These are phyloP conservation scores for Galbula dea DNA, from an alignment of 2,113 vertebrate species.

Conservation along the genomic window DNA sequence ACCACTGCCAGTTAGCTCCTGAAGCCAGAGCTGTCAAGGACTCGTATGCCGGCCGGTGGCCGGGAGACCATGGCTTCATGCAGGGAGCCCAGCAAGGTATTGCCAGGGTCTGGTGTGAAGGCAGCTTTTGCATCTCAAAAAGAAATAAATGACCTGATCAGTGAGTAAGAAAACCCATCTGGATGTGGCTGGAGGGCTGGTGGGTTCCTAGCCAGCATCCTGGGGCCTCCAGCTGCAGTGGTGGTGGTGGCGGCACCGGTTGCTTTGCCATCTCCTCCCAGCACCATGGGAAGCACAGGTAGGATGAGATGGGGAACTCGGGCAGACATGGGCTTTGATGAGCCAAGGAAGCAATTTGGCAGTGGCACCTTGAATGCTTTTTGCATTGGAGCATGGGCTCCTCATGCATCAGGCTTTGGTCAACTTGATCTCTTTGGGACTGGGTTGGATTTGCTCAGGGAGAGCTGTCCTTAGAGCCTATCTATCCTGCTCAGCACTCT, in stretches of 20 bases:
- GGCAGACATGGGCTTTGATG: background rate
- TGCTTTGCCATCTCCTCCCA: background rate
- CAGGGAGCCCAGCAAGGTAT: background rate
- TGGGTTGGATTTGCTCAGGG: background rate
- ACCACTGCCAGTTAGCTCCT: constrained; percentile 59
- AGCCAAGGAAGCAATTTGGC: background rate
- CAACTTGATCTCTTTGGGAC: background rate
- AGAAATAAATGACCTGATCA: background rate
- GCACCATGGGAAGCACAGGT: rapidly evolving
- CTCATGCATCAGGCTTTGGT: rapidly evolving
- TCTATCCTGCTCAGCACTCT: background rate
- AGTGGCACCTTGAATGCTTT: rapidly evolving
- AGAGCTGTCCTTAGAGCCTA: background rate
- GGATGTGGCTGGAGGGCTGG: background rate
- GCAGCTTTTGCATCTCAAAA: background rate
- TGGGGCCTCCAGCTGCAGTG: background rate
- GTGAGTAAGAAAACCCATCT: background rate
- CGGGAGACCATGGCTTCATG: background rate
- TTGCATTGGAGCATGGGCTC: background rate
- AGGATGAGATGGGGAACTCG: background rate
- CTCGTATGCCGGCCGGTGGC: background rate
- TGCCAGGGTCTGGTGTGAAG: background rate
- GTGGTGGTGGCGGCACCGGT: rapidly evolving
- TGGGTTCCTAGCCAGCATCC: background rate
- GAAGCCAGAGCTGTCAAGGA: constrained; percentile 21